Percentiles rank a stretch among this genome's conserved stretches.
phyloP scores from a whole-genome alignment of 2,888 invertebrate genomes.

The Chrysopilus asiliformis region DNA sequence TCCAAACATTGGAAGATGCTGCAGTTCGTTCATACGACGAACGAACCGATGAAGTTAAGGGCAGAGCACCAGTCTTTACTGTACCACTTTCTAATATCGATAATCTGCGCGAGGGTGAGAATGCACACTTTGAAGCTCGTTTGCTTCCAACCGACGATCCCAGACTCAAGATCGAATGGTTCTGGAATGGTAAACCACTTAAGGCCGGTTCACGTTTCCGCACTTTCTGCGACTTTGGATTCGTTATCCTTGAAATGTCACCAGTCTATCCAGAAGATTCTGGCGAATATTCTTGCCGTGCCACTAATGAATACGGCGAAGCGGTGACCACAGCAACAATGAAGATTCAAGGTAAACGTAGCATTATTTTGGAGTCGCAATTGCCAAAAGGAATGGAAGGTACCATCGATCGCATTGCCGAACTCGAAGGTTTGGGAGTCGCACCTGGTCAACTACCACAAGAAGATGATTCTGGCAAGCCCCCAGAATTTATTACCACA shows the following conservation, averaged over 20 bases:
- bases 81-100: slow-evolving; percentile 79
- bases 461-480: slow-evolving; percentile 72
- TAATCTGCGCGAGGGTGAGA: slow-evolving; percentile 79
- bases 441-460: slow-evolving; percentile 50
- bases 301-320: slow-evolving; percentile 78
- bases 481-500: slow-evolving; percentile 80
- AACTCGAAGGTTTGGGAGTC: slow-evolving; percentile 72
- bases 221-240: slow-evolving; percentile 96
- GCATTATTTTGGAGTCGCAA: slow-evolving; percentile 83
- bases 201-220: slow-evolving; percentile 85
- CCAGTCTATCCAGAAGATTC: slow-evolving; percentile 95
- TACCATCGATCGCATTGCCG: slow-evolving; percentile 85
- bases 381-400: slow-evolving; percentile 87
- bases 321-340: slow-evolving; percentile 80
- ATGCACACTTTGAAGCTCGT: slow-evolving; percentile 80
- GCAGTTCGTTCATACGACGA: slow-evolving; percentile 65
- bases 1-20: slow-evolving; percentile 83
- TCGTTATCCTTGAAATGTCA: slow-evolving; percentile 92
- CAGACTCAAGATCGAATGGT: slow-evolving; percentile 85
- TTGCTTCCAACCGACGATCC: slow-evolving; percentile 84
- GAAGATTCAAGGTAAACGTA: slow-evolving; percentile 83
- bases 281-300: slow-evolving; percentile 81
- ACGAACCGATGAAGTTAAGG: slow-evolving; percentile 56
- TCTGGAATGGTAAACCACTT: slow-evolving; percentile 82
- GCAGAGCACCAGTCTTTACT: slow-evolving; percentile 82